Percentiles rank a stretch among this genome's conserved stretches.
phyloP scores from a whole-genome alignment of 2,888 invertebrate species.

The Catocala nupta region DNA sequence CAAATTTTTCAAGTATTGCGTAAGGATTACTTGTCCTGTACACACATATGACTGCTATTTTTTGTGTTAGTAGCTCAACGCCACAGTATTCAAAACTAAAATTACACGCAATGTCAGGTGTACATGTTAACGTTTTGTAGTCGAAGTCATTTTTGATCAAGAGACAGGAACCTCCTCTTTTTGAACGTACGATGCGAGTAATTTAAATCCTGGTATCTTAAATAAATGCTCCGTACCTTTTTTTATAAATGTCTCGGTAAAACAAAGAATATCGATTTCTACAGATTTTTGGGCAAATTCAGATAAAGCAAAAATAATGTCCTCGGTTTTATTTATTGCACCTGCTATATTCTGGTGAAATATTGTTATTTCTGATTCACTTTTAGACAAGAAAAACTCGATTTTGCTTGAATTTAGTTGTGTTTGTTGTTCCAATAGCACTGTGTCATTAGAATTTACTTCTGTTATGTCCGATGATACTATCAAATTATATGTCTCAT shows the following conservation, averaged over 20 bases:
- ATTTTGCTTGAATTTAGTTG: background rate
- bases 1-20: too few relatives aligned
- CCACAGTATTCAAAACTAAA: too few relatives aligned
- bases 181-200: slow-evolving; percentile 1
- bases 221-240: slow-evolving; percentile 3
- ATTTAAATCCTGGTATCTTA: slow-evolving; percentile 9
- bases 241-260: slow-evolving; percentile 24
- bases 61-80: too few relatives aligned
- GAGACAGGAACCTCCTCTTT: slow-evolving; percentile 12
- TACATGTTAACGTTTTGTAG: background rate
- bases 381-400: background rate
- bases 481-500: too few relatives aligned
- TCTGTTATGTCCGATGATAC: background rate
- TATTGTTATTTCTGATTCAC: slow-evolving; percentile 8
- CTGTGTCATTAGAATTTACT: background rate
- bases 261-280: slow-evolving; percentile 14
- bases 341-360: slow-evolving; percentile 29
- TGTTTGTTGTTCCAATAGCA: too few relatives aligned
- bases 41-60: too few relatives aligned
- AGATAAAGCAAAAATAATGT: slow-evolving; percentile 8
- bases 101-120: too few relatives aligned
- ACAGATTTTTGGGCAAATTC: slow-evolving; percentile 9
- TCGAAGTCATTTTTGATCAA: slow-evolving; percentile 1
- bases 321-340: slow-evolving; percentile 5
- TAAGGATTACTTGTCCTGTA: too few relatives aligned